Base-by-base conservation (phyloP, 2,113 vertebrate genomes). In the Mixornis gularis region DNA sequence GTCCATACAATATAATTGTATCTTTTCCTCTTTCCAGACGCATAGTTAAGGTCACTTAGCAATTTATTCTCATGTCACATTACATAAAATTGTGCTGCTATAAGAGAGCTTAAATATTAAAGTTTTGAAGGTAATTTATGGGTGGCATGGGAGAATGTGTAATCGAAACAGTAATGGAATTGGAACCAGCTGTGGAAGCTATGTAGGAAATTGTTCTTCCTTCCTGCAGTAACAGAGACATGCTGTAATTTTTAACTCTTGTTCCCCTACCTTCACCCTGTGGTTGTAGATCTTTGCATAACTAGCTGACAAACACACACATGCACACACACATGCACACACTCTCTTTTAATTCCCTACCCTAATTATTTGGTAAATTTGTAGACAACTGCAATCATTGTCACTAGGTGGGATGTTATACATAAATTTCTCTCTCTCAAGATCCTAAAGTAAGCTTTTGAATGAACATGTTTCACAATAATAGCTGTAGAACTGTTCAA, bases 171-270 rank as follows among this genome's bases (percentile, higher is more conserved):
- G 92, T 95, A 94, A 96, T 66, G 93, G 89, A 90, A 97, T 98
- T 97, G 95, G 92, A 97, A 97, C 95, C 97, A 98, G 93, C 96
- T 98, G 96, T 97, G 85, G 90, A 92, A 95, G 92, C 93, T 90
- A 85, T 51, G 49, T 95, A 96, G 97, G 95, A 97, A 97, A 97
- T 97, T 96, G 84, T 95, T 71, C 85, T 97, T 97, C 94, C 95
- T 98, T 97, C 96, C 96, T 97, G 96, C 48, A 95, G 59, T 96
- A 95, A 96, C 91, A 96, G 95, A 96, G 77, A 81, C 81, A 52
- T 92, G 63, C 84, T 87, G 63, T 95, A 94, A 96, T 93, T 97
- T 96, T 92, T 94, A 93, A 87, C 64, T 40, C 84, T 44, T 43
- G 7, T 46, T 16, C 12, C 58, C 13, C 9, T 69, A 25, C 56